Base-by-base conservation (phyloP, 1,140 invertebrate species). In the Drosophila oshimai region DNA sequence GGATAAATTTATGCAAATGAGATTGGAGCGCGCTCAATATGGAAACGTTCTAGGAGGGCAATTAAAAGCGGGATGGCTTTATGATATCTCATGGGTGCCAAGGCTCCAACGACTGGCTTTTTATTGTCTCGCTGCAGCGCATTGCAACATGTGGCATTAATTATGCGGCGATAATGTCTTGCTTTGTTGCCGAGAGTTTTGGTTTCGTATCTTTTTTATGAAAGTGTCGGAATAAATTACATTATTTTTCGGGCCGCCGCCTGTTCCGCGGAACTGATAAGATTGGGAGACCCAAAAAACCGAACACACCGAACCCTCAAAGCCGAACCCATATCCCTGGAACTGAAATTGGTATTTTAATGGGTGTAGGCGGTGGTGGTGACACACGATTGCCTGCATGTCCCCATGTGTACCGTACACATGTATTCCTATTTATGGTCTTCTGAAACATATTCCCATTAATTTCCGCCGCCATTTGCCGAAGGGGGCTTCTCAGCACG, bases 81-180 rank as follows among this genome's bases (percentile, higher is more conserved):
- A 87, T 86, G 81, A 87, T 76, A 87, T 80, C 45, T 80, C 71
- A 46, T 57, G 44, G 53, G 71, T 68, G 75, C 60, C 51, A 64
- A 13, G 34, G 42, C 65, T 36, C 28, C 41, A 46, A 36, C 41
- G 41, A 26, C 41, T 44, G 41, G 53, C 49, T 57, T 84, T 84
- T 84, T 87, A 76, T 73, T 86, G 75, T 80, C 57, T 37, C 65
- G 45, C 50, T 62, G 75, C 75, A 76, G 42, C 64, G 60, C 72
- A 67, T 51, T 81, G 81, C 83, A 87, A 87, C 83, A 87, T 87
- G 81, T 81, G 77, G 73, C 83, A 87, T 87, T 88, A 87, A 87
- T 87, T 88, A 88, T 87, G 83, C 83, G 69, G 83, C 83, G 81
- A 87, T 81, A 87, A 87, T 87, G 81, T 87, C 81, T 87, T 87